These are phyloP conservation scores for Chinchilla lanigera DNA, from an alignment of 2,113 vertebrate species.

Conservation along the genomic window DNA sequence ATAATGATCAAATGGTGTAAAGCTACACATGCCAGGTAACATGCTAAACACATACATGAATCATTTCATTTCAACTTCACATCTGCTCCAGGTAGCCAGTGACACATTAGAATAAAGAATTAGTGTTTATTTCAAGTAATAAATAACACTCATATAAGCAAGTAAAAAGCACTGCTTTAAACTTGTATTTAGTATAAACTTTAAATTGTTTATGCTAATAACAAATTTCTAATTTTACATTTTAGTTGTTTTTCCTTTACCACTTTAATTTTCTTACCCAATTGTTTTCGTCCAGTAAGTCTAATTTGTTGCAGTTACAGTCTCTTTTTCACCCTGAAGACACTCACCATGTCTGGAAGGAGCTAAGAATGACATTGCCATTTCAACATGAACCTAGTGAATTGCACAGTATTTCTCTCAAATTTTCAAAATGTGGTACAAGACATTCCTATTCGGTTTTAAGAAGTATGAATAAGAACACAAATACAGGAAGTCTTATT, in stretches of 20 bases:
- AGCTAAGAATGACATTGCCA: not conserved
- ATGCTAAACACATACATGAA: not conserved
- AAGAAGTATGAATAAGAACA: constrained; percentile 30
- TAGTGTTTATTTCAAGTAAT: not conserved
- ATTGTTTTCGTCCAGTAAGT: not conserved
- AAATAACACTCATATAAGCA: not conserved
- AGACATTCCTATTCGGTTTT: constrained; percentile 16
- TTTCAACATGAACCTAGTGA: constrained; percentile 40
- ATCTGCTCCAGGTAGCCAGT: not conserved
- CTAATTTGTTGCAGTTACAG: not conserved
- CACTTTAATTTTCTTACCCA: not conserved
- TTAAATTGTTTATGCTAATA: not conserved
- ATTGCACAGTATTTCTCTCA: not conserved
- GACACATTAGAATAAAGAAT: not conserved
- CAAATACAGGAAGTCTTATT: constrained; percentile 57
- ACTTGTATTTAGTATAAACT: not conserved
- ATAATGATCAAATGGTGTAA: not conserved
- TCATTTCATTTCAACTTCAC: not conserved
- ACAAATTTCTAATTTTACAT: not conserved
- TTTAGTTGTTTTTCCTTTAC: not conserved
- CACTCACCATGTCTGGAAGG: constrained; percentile 6
- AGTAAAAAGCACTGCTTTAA: not conserved
- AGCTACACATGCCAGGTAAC: not conserved
- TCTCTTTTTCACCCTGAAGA: not conserved
- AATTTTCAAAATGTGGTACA: constrained; percentile 19